Conservation (phyloP, 2,113 vertebrate species). For the Lasiurus borealis region DNA sequence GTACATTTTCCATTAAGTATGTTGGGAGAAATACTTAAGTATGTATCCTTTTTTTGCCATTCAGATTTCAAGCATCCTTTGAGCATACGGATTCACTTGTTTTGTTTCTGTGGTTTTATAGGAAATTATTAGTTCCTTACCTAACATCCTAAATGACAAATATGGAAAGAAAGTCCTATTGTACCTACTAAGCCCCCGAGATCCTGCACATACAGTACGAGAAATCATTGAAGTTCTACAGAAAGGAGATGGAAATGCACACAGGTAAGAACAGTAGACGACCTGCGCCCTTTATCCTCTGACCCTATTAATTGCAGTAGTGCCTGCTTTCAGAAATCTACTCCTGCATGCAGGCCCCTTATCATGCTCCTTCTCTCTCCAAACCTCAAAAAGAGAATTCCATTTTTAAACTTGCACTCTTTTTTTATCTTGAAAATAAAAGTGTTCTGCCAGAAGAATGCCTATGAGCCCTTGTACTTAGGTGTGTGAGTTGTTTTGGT, state of each 20-base stretch:
- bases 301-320: not conserved
- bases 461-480: not conserved
- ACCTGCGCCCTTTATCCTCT: not conserved
- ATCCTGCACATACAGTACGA: conserved; percentile 93
- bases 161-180: conserved; percentile 95
- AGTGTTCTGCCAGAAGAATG: not conserved
- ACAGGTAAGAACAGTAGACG: conserved; percentile 88
- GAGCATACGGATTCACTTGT: not conserved
- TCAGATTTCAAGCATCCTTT: not conserved
- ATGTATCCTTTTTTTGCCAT: not conserved
- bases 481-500: not conserved
- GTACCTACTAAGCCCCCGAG: conserved; percentile 94
- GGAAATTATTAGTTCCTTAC: conserved; percentile 92
- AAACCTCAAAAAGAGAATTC: not conserved
- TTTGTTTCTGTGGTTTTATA: conserved; percentile 76
- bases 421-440: conserved; percentile 17
- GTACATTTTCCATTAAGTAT: not conserved
- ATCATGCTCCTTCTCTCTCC: not conserved
- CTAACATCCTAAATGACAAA: conserved; percentile 92
- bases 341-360: fast-evolving
- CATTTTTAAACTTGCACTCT: not conserved
- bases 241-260: conserved; percentile 92
- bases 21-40: not conserved
- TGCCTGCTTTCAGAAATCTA: not conserved
- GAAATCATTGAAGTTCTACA: conserved; percentile 94